Conservation (phyloP, 2,888 invertebrate species). For the Drosophila trichaetosa region DNA sequence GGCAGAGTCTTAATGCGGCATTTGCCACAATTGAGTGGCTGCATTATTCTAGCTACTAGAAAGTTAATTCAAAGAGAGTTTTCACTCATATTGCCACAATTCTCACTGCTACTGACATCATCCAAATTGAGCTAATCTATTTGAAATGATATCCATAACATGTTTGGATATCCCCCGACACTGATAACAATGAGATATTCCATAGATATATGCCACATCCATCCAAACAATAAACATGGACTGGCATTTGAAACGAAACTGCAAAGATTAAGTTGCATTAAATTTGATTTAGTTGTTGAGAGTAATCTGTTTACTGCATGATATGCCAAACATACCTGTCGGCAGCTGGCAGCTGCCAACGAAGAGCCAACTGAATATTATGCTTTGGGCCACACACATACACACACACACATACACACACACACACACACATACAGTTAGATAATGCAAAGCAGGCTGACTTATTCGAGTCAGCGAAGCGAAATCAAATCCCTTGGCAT, state of each 20-base stretch:
- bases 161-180: too few relatives aligned
- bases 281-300: not conserved
- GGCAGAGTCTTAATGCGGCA: not conserved
- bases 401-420: not conserved
- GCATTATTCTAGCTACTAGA: not conserved
- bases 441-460: constrained; percentile 37
- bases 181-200: not conserved
- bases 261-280: not conserved
- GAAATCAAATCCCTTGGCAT: constrained; percentile 52
- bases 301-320: constrained; percentile 11
- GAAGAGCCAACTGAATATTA: constrained; percentile 22
- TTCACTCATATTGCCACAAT: not conserved
- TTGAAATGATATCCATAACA: not conserved
- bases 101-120: not conserved
- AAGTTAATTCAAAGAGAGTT: not conserved
- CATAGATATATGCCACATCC: not conserved
- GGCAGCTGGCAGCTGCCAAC: constrained; percentile 23
- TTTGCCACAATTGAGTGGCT: not conserved
- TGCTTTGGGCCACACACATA: constrained; percentile 23
- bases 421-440: not conserved
- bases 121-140: not conserved
- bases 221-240: not conserved
- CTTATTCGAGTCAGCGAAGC: constrained; percentile 51
- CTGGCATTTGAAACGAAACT: not conserved
- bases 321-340: not conserved